phyloP scores from a whole-genome alignment of 2,113 vertebrate genomes.

The Conger conger region DNA sequence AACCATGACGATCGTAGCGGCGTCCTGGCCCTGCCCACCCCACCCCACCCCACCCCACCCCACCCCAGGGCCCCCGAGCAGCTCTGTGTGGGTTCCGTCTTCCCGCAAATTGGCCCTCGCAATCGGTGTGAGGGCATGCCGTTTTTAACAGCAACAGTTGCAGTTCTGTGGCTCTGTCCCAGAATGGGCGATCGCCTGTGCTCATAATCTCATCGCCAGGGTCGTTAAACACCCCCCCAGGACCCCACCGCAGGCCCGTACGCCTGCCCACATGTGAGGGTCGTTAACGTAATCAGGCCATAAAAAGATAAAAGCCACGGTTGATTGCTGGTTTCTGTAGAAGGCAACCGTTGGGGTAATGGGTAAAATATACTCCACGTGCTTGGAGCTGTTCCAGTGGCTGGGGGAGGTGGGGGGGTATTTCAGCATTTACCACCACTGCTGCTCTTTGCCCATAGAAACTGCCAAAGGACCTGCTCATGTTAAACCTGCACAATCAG shows the following conservation, averaged over 20 bases:
- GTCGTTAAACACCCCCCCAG: not conserved
- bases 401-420: not conserved
- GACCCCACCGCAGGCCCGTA: constrained; percentile 8
- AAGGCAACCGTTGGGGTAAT: constrained; percentile 24
- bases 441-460: not conserved
- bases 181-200: constrained; percentile 10
- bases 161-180: not conserved
- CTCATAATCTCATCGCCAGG: constrained; percentile 4
- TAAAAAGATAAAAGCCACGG: constrained; percentile 26
- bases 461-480: not conserved
- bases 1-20: not conserved
- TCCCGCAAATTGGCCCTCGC: not conserved
- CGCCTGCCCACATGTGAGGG: constrained; percentile 15
- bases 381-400: constrained; percentile 7
- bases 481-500: not conserved
- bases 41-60: not conserved
- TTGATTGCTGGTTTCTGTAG: constrained; percentile 23
- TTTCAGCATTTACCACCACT: not conserved
- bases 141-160: not conserved
- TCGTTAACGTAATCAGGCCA: constrained; percentile 21
- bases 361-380: constrained; percentile 13
- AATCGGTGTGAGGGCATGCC: constrained; percentile 6
- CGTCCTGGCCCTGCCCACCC: not conserved
- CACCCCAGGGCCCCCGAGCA: not conserved
- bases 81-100: not conserved